Base-by-base conservation (phyloP, 2,888 invertebrate species). In the Stratiomys singularior region DNA sequence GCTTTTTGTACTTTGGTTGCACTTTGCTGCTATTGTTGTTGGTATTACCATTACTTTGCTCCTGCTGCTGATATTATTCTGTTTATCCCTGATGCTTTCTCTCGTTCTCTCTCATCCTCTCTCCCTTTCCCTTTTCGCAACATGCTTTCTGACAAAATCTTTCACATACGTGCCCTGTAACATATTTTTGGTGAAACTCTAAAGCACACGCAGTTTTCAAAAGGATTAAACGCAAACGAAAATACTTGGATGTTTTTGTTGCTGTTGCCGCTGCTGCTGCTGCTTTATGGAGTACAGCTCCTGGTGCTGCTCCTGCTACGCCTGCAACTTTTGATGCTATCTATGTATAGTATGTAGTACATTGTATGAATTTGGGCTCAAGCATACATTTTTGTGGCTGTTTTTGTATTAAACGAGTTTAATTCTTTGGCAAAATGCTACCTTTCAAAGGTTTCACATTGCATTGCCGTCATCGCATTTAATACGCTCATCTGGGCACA, bases 401-500 rank as follows among this genome's bases (percentile, higher is more conserved):
- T 66, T 66, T 37, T 66, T 30, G 37, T 28, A 37, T 66, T 28
- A 9, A 44, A 44, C 37, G 9, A 30, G 37, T 21, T 60, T 60
- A 60, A 25, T 64, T 64, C 64, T 15, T 30, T 64, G 27, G n/a
- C 11, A 69, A 18, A 46, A 69, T 69, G 47, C 69, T 47, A 69
- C 69, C 69, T 47, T 69, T 69, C 67, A 69, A 69, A 69, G 69
- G 69, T 69, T 69, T 69, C 69, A 30, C 69, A 69, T 47, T 30
- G 69, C 23, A 69, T 69, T 69, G 69, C 47, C 69, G 69, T 46
- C 69, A 46, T 46, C 58, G 37, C 15, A 74, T 74, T 52, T 60
- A 58, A 74, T 74, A 37, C 74, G 74, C 74, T 74, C 52, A 74
- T 25, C 44, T 74, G 74, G 58, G 60, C 60, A 74, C 74, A 74